A percentile compares a stretch with the other conserved stretches of the same genome.
These are phyloP conservation scores for Meiosimyza decipiens DNA, from an alignment of 2,888 invertebrate genomes.

Conservation along the genomic window DNA sequence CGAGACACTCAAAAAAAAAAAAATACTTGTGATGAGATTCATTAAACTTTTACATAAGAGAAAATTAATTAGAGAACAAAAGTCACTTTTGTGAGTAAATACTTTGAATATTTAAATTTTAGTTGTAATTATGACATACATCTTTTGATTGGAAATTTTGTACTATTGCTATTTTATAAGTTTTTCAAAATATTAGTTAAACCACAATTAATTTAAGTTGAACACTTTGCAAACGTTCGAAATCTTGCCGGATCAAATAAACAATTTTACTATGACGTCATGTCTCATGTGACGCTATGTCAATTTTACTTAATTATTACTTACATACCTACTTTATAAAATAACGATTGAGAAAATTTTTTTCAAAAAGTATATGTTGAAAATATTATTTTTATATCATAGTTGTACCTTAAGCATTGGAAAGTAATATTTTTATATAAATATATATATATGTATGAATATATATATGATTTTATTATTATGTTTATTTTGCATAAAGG, in stretches of 20 bases:
- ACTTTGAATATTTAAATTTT: no score
- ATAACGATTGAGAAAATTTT: conserved; percentile 5
- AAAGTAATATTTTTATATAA: conserved; percentile 34
- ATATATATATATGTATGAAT: conserved; percentile 10
- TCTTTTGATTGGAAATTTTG: no score
- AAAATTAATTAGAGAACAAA: neutral
- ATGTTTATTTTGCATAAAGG: conserved; percentile 33
- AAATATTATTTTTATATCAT: conserved; percentile 29
- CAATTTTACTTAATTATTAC: conserved; percentile 8
- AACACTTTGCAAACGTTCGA: conserved; percentile 19
- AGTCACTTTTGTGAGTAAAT: neutral
- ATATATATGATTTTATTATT: conserved; percentile 26
- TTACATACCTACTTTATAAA: conserved; percentile 6
- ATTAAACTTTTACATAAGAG: neutral
- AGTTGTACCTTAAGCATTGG: conserved; percentile 32
- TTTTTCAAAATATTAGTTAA: neutral
- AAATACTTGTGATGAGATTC: conserved; percentile 26
- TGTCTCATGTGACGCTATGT: neutral
- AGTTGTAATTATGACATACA: no score
- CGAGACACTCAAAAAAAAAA: conserved; percentile 22
- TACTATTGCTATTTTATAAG: no score
- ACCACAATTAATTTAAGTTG: conserved; percentile 15
- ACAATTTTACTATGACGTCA: neutral
- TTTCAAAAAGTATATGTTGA: conserved; percentile 12
- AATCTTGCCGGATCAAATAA: conserved; percentile 30